phyloP scores from a whole-genome alignment of 2,113 vertebrate genomes.

The Charadrius vociferus region DNA sequence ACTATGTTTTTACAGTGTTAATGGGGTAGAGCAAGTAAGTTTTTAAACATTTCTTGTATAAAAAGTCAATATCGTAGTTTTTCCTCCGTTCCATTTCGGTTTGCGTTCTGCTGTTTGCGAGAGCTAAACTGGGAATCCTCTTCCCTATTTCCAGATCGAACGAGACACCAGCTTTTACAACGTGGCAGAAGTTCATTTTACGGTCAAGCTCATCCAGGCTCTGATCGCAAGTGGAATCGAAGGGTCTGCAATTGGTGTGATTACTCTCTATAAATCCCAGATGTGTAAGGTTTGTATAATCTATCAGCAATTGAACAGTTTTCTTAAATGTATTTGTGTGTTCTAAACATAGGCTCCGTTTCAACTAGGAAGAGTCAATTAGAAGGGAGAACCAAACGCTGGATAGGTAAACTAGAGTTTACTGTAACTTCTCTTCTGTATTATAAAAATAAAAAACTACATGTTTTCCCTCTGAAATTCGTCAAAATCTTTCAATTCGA shows the following conservation, averaged over 20 bases:
- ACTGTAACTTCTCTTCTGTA: not conserved
- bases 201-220: conserved; percentile 78
- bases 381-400: not conserved
- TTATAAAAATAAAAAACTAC: not conserved
- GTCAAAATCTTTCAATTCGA: not conserved
- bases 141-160: conserved; percentile 62
- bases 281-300: conserved; percentile 75
- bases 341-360: not conserved
- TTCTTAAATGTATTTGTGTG: not conserved
- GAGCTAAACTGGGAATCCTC: not conserved
- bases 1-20: conserved; percentile 77
- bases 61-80: not conserved
- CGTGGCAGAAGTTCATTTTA: conserved; percentile 76
- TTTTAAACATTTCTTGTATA: not conserved
- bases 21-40: conserved; percentile 77
- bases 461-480: not conserved
- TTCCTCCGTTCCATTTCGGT: not conserved
- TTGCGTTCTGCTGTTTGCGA: not conserved
- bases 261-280: conserved; percentile 83
- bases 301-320: not conserved
- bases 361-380: not conserved
- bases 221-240: conserved; percentile 74
- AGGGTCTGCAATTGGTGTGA: conserved; percentile 75
- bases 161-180: conserved; percentile 81
- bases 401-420: not conserved